Evolutionary conservation across 1,140 invertebrate genomes (phyloP).

Genomic region (Diachasmimorpha longicaudata): DNA sequence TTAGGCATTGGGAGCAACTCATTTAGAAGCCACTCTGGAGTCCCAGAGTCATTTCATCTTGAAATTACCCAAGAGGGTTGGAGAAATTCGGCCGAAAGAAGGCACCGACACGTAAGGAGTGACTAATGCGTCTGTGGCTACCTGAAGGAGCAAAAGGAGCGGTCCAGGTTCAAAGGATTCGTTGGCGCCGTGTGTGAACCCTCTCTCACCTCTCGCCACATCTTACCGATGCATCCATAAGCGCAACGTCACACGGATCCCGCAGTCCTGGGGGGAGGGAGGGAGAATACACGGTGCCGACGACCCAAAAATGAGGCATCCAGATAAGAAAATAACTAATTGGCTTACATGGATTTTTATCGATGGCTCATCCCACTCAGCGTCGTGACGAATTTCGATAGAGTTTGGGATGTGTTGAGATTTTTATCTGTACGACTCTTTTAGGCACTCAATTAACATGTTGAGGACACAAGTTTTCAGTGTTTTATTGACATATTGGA

Average conservation of each 20-base stretch:
- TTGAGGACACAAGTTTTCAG: neutral
- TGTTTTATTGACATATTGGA: neutral
- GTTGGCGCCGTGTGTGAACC: conserved; percentile 54
- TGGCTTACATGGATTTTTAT: conserved; percentile 24
- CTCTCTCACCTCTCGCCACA: conserved; percentile 32
- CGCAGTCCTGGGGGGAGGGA: neutral
- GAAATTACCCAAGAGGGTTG: neutral
- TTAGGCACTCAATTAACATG: neutral
- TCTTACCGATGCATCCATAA: conserved; percentile 18
- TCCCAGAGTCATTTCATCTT: neutral
- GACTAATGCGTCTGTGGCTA: conserved; percentile 65
- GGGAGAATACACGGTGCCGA: neutral
- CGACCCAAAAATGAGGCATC: neutral
- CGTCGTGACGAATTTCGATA: conserved; percentile 8
- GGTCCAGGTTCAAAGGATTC: conserved; percentile 60
- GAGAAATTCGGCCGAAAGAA: conserved; percentile 1
- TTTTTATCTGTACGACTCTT: conserved; percentile 10
- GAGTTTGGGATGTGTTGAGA: conserved; percentile 1
- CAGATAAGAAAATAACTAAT: conserved; percentile 20
- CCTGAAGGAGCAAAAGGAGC: conserved; percentile 58
- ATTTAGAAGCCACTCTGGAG: conserved; percentile 49
- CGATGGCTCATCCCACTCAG: neutral
- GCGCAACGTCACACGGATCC: neutral
- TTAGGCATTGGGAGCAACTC: conserved; percentile 61
- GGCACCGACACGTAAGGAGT: conserved; percentile 44